phyloP scores from a whole-genome alignment of 2,888 invertebrate genomes.

The Plutella xylostella region DNA sequence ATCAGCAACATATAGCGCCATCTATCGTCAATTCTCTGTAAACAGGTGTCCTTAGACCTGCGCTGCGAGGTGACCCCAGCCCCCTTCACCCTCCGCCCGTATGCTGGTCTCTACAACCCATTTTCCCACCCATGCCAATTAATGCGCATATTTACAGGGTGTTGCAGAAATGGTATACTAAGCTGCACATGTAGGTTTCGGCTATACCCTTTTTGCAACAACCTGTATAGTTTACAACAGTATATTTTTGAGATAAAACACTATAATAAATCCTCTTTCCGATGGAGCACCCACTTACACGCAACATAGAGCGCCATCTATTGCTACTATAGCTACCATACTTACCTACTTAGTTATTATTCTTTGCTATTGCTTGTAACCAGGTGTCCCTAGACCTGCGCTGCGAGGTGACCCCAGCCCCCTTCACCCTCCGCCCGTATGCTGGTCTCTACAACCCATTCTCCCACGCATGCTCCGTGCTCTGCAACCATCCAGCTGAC shows the following conservation, averaged over 20 bases:
- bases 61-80: constrained; percentile 75
- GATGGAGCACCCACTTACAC: too few relatives aligned
- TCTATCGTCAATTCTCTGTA: too few relatives aligned
- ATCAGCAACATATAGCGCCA: too few relatives aligned
- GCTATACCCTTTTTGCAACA: too few relatives aligned
- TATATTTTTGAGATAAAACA: too few relatives aligned
- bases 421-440: constrained; percentile 81
- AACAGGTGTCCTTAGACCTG: constrained; percentile 43
- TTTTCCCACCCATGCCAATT: constrained; percentile 82
- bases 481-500: constrained; percentile 88
- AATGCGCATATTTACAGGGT: too few relatives aligned
- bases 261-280: too few relatives aligned
- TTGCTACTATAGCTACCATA: too few relatives aligned
- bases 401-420: constrained; percentile 76
- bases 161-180: too few relatives aligned
- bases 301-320: neutral
- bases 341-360: too few relatives aligned
- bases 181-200: too few relatives aligned
- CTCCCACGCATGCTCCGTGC: constrained; percentile 81
- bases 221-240: too few relatives aligned
- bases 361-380: neutral
- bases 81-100: constrained; percentile 80
- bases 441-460: constrained; percentile 87
- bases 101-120: constrained; percentile 85
- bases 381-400: constrained; percentile 43